phyloP scores from a whole-genome alignment of 2,113 vertebrate genomes.

The Rhadina sibilatrix region DNA sequence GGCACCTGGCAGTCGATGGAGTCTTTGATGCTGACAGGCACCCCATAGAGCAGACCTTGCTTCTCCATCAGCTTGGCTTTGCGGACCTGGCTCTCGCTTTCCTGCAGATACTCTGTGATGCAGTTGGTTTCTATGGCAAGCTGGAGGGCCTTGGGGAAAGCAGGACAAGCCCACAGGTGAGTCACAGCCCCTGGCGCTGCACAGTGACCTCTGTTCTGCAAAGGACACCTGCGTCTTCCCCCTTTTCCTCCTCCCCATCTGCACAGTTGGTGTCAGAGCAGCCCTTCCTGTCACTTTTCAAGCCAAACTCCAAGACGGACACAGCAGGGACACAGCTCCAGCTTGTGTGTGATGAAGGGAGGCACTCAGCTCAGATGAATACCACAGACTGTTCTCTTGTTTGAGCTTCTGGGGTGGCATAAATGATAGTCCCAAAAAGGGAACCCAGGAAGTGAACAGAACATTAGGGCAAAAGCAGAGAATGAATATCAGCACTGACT shows the following conservation, averaged over 20 bases:
- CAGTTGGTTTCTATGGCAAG: constrained; percentile 79
- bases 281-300: not conserved
- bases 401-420: not conserved
- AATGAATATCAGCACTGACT: accelerated
- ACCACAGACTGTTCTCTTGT: not conserved
- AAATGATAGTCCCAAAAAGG: not conserved
- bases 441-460: not conserved
- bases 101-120: constrained; percentile 74
- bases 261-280: not conserved
- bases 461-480: not conserved
- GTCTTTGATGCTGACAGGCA: constrained; percentile 86
- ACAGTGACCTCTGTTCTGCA: not conserved
- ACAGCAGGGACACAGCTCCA: accelerated
- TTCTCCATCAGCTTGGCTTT: constrained; percentile 33
- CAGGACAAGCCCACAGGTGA: not conserved
- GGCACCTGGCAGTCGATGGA: constrained; percentile 77
- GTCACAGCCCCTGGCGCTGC: accelerated
- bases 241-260: not conserved
- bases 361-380: not conserved
- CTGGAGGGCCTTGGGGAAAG: constrained; percentile 71
- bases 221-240: not conserved
- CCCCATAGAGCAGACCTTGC: constrained; percentile 55
- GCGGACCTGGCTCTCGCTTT: constrained; percentile 72
- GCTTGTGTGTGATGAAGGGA: not conserved
- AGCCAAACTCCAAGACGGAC: not conserved